These are phyloP conservation scores for Pristionchus entomophagus DNA, from an alignment of 2,888 invertebrate species.

Conservation along the genomic window DNA sequence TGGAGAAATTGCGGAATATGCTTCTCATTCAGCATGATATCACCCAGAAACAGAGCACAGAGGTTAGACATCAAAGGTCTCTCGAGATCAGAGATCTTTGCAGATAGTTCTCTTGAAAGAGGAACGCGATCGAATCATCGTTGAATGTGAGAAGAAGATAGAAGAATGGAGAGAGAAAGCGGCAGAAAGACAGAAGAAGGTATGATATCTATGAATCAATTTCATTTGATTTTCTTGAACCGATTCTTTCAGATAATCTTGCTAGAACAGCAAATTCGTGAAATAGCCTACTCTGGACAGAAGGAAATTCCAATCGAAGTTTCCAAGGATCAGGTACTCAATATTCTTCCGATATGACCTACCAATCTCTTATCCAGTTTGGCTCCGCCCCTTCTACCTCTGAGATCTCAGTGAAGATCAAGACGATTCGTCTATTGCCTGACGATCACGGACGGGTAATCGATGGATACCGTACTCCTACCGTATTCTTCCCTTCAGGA, in stretches of 20 bases:
- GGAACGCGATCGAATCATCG: slow-evolving; percentile 77
- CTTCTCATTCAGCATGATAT: slow-evolving; percentile 79
- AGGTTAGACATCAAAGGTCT: slow-evolving; percentile 51
- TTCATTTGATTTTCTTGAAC: too few species aligned
- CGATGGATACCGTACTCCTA: background rate
- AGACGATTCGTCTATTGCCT: slow-evolving; percentile 31
- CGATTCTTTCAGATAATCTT: slow-evolving; percentile 45
- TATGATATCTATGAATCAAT: background rate
- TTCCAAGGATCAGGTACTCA: slow-evolving; percentile 14
- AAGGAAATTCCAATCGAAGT: slow-evolving; percentile 38
- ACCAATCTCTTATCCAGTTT: background rate
- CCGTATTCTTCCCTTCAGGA: slow-evolving; percentile 36
- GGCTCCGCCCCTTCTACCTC: slow-evolving; percentile 31
- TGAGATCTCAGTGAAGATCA: slow-evolving; percentile 42
- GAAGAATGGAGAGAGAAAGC: slow-evolving; percentile 77
- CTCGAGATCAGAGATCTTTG: background rate
- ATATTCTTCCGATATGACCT: background rate
- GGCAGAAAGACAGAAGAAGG: slow-evolving; percentile 76
- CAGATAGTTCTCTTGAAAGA: slow-evolving; percentile 76
- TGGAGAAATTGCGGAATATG: slow-evolving; percentile 79
- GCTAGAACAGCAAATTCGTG: slow-evolving; percentile 67
- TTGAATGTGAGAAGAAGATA: slow-evolving; percentile 77
- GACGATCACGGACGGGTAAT: slow-evolving; percentile 42
- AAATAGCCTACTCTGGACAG: slow-evolving; percentile 66
- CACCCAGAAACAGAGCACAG: slow-evolving; percentile 75